Conservation (phyloP, 2,888 invertebrate genomes). For the Cephonodes hylas region DNA sequence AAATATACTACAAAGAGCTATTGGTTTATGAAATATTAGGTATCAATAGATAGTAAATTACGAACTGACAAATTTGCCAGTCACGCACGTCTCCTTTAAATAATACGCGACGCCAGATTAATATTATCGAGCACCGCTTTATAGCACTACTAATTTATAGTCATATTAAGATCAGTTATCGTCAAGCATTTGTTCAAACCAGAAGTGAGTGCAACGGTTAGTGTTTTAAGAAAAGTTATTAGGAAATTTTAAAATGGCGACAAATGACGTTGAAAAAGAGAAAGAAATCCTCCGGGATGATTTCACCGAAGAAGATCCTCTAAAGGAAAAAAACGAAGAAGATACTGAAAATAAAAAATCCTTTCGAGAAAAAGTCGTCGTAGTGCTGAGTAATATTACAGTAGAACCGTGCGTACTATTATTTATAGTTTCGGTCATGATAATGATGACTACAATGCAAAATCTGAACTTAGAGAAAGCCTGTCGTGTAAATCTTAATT, state of each 20-base stretch:
- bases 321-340: constrained; percentile 21
- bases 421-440: constrained; percentile 49
- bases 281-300: constrained; percentile 17
- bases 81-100: neutral
- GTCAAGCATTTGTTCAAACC: neutral
- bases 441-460: constrained; percentile 87
- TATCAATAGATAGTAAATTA: neutral
- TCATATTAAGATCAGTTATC: constrained; percentile 1
- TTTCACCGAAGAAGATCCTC: constrained; percentile 28
- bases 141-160: neutral
- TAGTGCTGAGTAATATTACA: constrained; percentile 48
- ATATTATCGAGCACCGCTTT: neutral
- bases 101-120: neutral
- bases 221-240: too few relatives aligned
- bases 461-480: constrained; percentile 92
- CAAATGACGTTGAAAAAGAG: constrained; percentile 10
- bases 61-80: neutral
- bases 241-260: constrained; percentile 17
- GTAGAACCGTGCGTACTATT: constrained; percentile 59
- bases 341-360: constrained; percentile 26
- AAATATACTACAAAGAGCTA: neutral
- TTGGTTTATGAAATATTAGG: neutral
- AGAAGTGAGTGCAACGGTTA: neutral
- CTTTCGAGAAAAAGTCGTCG: constrained; percentile 34
- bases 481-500: constrained; percentile 89